A percentile compares a stretch with the other conserved stretches of the same genome.
Conservation (phyloP, 2,888 invertebrate genomes). For the Trypoxylon attenuatum region DNA sequence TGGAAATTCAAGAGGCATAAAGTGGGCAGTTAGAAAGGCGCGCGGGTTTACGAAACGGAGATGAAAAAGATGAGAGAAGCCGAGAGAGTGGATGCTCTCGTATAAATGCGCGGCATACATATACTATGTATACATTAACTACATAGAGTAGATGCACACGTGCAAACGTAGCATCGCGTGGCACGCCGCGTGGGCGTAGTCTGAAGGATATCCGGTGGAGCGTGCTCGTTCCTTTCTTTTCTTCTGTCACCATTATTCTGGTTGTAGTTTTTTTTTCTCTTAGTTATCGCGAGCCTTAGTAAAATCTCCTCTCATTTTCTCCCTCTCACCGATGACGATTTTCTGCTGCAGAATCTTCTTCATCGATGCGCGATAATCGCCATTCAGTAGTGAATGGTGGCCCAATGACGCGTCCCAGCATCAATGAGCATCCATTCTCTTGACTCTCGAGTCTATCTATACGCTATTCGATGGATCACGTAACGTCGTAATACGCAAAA, state of each 20-base stretch:
- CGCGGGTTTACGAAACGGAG: background rate
- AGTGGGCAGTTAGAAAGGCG: background rate
- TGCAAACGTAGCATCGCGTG: slow-evolving; percentile 1
- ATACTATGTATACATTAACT: no score
- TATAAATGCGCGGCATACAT: no score
- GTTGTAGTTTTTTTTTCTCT: slow-evolving; percentile 4
- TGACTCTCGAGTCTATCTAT: no score
- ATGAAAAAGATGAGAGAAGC: background rate
- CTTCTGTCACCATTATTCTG: slow-evolving; percentile 11
- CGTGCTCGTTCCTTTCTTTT: slow-evolving; percentile 32
- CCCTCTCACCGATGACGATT: background rate
- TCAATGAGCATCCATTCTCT: no score
- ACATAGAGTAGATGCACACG: background rate
- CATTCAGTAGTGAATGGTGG: background rate
- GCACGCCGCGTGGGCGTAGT: slow-evolving; percentile 60
- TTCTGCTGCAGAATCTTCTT: slow-evolving; percentile 12
- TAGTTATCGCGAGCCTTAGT: background rate
- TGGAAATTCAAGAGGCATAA: background rate
- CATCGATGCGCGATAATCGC: background rate
- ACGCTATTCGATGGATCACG: no score
- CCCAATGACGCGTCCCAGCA: background rate
- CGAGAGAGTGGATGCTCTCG: background rate
- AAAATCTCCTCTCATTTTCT: slow-evolving; percentile 13
- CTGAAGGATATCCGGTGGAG: slow-evolving; percentile 72
- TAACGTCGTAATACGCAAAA: no score